Evolutionary conservation across 2,113 vertebrate species (phyloP), one percentile per base, ranked within the genome.

Genomic region (Chaetura pelagica): DNA sequence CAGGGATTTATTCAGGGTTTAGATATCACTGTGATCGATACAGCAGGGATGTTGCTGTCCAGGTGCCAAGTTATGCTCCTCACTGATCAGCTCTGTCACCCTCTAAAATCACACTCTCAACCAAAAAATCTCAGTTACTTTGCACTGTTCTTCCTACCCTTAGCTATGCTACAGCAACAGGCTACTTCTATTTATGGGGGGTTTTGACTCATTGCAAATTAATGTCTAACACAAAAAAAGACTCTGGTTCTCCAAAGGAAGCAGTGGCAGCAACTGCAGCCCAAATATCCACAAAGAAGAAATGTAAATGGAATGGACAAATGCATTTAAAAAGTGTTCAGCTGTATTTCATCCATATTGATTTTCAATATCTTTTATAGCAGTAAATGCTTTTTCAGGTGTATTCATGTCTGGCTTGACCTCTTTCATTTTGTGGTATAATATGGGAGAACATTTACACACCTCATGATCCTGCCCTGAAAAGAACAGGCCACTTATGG

Each of bases 401-500:
- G 7, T 58, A n/a, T 27, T 58, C 3, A 1, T 12, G 6, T 71
- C 80, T 20, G 44, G 13, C 14, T 81, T 23, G 17, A 59, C 34
- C 9, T 54, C 10, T 73, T 73, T 27, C 18, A 57, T 79, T 61
- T 32, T 32, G 34, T 14, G 26, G 27, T 74, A 51, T 74, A 8
- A 42, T 32, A 12, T 0, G 5, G 59, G 12, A 54, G 64, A 62
- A 38, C 19, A 42, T 35, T 34, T 22, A 48, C 30, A 38, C 51
- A 21, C 12, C 29, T 78, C 4, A 0, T 27, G 69, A 51, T 21
- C 12, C 57, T 51, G 29, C 14, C 42, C 38, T 12, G 12, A 54
- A 29, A 69, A 35, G 58, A 59, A 42, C 4, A 0, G 44, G 22
- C 6, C 22, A 13, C 29, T 38, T 55, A 20, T 3, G 0, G n/a